Conservation (phyloP, 1,140 invertebrate species). For the Drosophila seguyi region DNA sequence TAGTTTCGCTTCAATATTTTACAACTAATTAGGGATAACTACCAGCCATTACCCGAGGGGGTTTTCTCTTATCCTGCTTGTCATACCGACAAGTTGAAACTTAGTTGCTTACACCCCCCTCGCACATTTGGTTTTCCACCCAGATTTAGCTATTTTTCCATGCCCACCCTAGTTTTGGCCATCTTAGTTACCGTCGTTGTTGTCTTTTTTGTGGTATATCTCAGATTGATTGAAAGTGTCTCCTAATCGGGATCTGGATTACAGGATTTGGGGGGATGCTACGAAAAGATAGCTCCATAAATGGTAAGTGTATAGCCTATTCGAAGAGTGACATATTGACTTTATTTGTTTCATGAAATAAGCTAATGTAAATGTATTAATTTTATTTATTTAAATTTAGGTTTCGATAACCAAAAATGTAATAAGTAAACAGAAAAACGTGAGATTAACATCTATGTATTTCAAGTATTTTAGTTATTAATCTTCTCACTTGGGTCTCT, state of each 20-base stretch:
- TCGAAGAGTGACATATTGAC: not conserved
- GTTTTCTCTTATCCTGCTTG: slow-evolving; percentile 21
- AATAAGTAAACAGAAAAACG: not conserved
- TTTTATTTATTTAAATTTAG: not conserved
- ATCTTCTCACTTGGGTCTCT: too few relatives aligned
- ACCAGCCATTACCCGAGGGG: slow-evolving; percentile 70
- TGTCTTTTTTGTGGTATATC: slow-evolving; percentile 31
- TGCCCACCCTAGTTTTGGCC: not conserved
- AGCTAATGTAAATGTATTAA: not conserved
- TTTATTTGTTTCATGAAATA: too few relatives aligned
- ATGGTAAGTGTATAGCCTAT: not conserved
- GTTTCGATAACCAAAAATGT: not conserved
- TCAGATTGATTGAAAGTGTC: slow-evolving; percentile 13
- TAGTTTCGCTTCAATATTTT: slow-evolving; percentile 78
- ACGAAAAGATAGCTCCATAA: not conserved
- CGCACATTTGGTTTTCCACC: not conserved
- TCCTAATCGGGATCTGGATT: not conserved
- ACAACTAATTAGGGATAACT: slow-evolving; percentile 83
- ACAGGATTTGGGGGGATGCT: not conserved
- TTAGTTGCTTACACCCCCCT: slow-evolving; percentile 3
- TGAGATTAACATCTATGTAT: too few relatives aligned
- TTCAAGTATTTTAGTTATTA: not conserved
- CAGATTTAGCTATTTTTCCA: not conserved
- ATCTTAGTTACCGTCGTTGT: too few relatives aligned
- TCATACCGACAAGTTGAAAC: slow-evolving; percentile 54